Conservation (phyloP, 2,113 vertebrate species). For the Asarcornis scutulata region DNA sequence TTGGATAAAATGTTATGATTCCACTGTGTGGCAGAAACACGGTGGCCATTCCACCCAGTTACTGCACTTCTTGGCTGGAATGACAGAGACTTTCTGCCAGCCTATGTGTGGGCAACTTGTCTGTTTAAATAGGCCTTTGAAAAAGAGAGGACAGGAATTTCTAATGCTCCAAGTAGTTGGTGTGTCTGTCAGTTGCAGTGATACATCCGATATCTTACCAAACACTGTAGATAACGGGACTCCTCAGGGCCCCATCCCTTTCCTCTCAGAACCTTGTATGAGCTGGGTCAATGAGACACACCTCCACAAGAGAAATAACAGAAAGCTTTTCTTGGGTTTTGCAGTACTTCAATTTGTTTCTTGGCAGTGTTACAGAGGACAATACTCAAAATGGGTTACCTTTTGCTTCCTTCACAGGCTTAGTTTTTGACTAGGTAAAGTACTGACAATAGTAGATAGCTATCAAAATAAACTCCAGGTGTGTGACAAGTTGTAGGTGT, state of each 20-base stretch:
- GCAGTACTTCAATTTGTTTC: background rate
- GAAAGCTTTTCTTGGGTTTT: background rate
- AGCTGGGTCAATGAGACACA: background rate
- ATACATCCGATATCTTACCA: accelerated
- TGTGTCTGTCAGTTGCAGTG: background rate
- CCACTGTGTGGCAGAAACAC: background rate
- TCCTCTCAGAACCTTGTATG: background rate
- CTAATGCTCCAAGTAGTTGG: accelerated
- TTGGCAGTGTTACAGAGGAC: background rate
- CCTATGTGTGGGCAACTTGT: background rate
- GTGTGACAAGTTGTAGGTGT: background rate
- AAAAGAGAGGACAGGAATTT: background rate
- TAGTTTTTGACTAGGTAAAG: background rate
- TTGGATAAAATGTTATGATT: background rate
- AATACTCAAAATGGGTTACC: background rate
- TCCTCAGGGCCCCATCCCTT: background rate
- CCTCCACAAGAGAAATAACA: background rate
- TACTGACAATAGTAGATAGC: background rate
- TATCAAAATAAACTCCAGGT: background rate
- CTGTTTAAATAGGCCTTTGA: background rate
- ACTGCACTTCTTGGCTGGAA: accelerated
- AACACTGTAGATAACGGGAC: accelerated
- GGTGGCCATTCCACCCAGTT: background rate
- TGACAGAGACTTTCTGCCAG: background rate
- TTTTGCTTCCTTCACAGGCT: background rate